phyloP scores from a whole-genome alignment of 2,888 invertebrate genomes.

The Timema cristinae region DNA sequence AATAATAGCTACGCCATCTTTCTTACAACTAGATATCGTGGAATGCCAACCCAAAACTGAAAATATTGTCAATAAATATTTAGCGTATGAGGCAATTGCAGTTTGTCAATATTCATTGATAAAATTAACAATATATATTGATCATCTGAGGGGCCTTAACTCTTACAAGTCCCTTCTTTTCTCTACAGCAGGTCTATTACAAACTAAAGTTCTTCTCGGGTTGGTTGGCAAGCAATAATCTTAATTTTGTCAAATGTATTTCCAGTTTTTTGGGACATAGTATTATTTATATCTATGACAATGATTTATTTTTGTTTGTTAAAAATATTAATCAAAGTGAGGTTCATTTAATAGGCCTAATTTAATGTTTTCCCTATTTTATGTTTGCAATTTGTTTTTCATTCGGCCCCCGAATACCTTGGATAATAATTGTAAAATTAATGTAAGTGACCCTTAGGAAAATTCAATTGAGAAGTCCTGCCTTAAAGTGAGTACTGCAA shows the following conservation, averaged over 20 bases:
- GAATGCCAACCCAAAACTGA: too few relatives aligned
- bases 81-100: too few relatives aligned
- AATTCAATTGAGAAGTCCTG: neutral
- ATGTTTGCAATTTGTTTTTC: neutral
- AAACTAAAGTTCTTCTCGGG: neutral
- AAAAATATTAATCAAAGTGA: neutral
- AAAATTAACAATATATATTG: too few relatives aligned
- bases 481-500: too few relatives aligned
- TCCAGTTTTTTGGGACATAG: constrained; percentile 1
- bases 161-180: too few relatives aligned
- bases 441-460: neutral
- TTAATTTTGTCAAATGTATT: neutral
- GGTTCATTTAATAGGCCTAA: neutral
- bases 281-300: neutral
- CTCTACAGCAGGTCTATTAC: too few relatives aligned
- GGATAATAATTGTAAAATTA: neutral
- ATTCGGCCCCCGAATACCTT: neutral
- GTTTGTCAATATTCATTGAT: too few relatives aligned
- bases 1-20: too few relatives aligned
- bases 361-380: neutral
- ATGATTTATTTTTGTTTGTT: constrained; percentile 8
- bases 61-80: too few relatives aligned
- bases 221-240: neutral
- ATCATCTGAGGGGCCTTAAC: too few relatives aligned
- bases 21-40: too few relatives aligned